Evolutionary conservation across 1,140 invertebrate genomes (phyloP), one percentile per base, ranked within the genome.

Genomic region (Drosophila nikananu): DNA sequence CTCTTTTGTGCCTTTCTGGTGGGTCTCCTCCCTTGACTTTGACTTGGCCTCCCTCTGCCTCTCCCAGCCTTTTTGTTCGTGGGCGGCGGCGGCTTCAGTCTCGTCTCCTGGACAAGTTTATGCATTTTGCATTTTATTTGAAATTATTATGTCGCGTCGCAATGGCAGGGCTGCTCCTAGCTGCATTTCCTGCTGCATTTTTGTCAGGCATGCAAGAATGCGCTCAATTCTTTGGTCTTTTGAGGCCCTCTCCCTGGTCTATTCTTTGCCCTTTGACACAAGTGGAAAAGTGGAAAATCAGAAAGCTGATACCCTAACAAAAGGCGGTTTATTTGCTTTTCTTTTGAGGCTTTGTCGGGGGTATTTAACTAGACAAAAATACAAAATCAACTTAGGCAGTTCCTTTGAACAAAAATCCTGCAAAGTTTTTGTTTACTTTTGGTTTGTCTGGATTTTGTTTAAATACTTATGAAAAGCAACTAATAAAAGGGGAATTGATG

Each of bases 121-220:
- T 89, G 86, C 86, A 89, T 89, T 90, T 89, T 90, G 86, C 86
- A 89, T 89, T 89, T 89, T 90, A 89, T 89, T 89, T 89, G 81
- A 89, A 89, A 90, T 89, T 89, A 89, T 89, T 89, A 90, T 89
- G 86, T 90, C 86, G 86, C 86, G 86, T 80, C 79, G 86, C 78
- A 73, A 35, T 59, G 61, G 59, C 65, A 70, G 30, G 35, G 46
- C 72, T 51, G 46, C 48, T 57, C n/a, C n/a, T 35, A 51, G 48
- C 17, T 27, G 9, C 13, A 61, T 13, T 30, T 12, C 30, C 2
- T 9, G 2, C 39, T 42, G 21, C 21, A 9, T 0, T 39, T 72
- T 72, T 70, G 65, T 71, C 25, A 17, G 65, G 51, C 76, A 78
- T 78, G 73, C 66, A 72, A 60, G 58, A 79, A 74, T 80, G 77